phyloP scores from a whole-genome alignment of 23 tunicate genomes.

The Clavelina lepadiformis region DNA sequence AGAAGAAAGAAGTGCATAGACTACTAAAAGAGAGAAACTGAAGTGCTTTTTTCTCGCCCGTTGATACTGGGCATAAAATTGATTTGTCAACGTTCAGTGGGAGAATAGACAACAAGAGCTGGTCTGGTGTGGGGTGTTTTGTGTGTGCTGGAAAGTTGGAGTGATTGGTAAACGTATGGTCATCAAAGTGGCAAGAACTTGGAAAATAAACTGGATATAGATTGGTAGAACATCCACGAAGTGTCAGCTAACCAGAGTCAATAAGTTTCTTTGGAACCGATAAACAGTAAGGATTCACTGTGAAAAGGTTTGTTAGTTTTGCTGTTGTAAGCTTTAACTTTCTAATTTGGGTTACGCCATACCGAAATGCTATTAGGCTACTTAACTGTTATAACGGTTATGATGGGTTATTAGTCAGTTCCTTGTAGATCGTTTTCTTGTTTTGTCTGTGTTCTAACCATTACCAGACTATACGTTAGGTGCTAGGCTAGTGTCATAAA shows the following conservation, averaged over 20 bases:
- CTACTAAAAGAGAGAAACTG: neutral
- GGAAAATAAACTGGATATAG: too few relatives aligned
- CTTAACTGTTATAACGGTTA: too few relatives aligned
- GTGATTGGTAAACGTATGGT: too few relatives aligned
- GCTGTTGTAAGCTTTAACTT: neutral
- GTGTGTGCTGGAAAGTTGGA: slow-evolving; percentile 12
- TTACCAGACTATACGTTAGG: too few relatives aligned
- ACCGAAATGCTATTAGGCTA: neutral
- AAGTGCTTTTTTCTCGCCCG: neutral
- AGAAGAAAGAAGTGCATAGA: neutral
- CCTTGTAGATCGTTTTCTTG: too few relatives aligned
- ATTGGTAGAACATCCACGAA: too few relatives aligned
- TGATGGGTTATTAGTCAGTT: too few relatives aligned
- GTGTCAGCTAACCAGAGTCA: too few relatives aligned
- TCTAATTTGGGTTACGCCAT: neutral
- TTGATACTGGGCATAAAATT: neutral
- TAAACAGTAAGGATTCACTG: slow-evolving; percentile 13
- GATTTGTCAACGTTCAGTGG: neutral
- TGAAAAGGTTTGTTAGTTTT: slow-evolving; percentile 12
- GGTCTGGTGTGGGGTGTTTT: neutral
- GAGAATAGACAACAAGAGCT: slow-evolving; percentile 17
- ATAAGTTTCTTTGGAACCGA: too few relatives aligned
- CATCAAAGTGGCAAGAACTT: too few relatives aligned
- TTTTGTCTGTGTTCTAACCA: too few relatives aligned
- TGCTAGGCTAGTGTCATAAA: too few relatives aligned